These are phyloP conservation scores for Atta colombica DNA, from an alignment of 1,140 invertebrate genomes.

Conservation along the genomic window DNA sequence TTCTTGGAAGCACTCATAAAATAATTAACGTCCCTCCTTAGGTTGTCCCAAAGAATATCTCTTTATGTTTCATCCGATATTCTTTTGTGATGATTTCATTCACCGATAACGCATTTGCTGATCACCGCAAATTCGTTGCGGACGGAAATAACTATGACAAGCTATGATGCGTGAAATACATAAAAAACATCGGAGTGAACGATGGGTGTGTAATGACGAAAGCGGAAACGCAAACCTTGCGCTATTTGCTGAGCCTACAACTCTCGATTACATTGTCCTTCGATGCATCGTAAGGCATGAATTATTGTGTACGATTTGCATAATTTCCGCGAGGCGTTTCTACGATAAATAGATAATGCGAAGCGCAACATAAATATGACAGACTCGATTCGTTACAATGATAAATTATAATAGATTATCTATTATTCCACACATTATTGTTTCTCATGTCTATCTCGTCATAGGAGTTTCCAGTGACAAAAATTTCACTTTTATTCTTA, in stretches of 20 bases:
- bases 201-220: neutral
- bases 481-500: neutral
- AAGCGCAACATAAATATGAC: slow-evolving; percentile 21
- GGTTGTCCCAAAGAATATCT: neutral
- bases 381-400: neutral
- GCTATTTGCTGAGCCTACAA: slow-evolving; percentile 11
- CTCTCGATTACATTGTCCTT: slow-evolving; percentile 3
- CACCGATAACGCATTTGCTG: neutral
- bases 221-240: slow-evolving; percentile 4
- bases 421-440: neutral
- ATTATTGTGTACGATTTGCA: slow-evolving; percentile 29
- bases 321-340: slow-evolving; percentile 27
- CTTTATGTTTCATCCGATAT: slow-evolving; percentile 20
- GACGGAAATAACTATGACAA: slow-evolving; percentile 55
- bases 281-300: neutral
- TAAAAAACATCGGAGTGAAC: neutral
- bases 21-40: neutral
- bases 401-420: slow-evolving; percentile 1
- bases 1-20: neutral
- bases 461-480: neutral
- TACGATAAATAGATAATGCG: neutral
- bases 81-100: slow-evolving; percentile 49
- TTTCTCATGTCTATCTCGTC: neutral
- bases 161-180: slow-evolving; percentile 23
- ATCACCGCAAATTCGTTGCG: slow-evolving; percentile 18